Evolutionary conservation across 30 jellyfish, hydroid and myxozoan species (phyloP), one percentile per base, ranked within the genome.

Genomic region (Turritopsis rubra): DNA sequence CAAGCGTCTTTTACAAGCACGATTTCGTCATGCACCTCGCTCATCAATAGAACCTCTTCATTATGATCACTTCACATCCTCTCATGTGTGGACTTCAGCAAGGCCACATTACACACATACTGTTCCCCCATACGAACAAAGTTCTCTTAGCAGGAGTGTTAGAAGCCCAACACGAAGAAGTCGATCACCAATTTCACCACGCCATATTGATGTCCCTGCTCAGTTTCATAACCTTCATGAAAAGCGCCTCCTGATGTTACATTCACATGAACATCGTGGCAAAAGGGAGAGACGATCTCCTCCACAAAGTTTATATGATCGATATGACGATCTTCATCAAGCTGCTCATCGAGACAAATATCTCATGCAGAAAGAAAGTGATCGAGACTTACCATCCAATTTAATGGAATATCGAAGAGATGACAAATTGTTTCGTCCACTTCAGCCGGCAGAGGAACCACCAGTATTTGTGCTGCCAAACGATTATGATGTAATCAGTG

Each of bases 381-480:
- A 26, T 22, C 53, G 41, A 23, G 82, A 74, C 26, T 0, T 24
- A 1, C 53, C 65, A 16, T 52, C 53, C 9, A 26, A 28, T 74
- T 23, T 74, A n/a, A 30, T 52, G 26, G 65, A 74, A 9, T 26
- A 0, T 29, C 53, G 65, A 24, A 26, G 41, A 0, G 41, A 74
- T 4, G 82, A 74, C 0, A 74, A 74, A 30, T 16, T 4, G 52
- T 22, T 26, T 1, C 82, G 82, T 29, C 54, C 65, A 21, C 27
- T 74, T 26, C 87, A 80, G 60, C 87, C 91, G 8, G 96, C 88
- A 28, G 91, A 86, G 20, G 89, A 86, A 41, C 99, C 99, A n/a
- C 95, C 99, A 0, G 99, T 93, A 24, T 93, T 88, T 74, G 99
- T 93, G 24, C 54, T 93, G 88, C 99, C 99, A 29, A 93, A 93